phyloP scores from a whole-genome alignment of 1,140 invertebrate genomes.

The Lordiphosa collinella region DNA sequence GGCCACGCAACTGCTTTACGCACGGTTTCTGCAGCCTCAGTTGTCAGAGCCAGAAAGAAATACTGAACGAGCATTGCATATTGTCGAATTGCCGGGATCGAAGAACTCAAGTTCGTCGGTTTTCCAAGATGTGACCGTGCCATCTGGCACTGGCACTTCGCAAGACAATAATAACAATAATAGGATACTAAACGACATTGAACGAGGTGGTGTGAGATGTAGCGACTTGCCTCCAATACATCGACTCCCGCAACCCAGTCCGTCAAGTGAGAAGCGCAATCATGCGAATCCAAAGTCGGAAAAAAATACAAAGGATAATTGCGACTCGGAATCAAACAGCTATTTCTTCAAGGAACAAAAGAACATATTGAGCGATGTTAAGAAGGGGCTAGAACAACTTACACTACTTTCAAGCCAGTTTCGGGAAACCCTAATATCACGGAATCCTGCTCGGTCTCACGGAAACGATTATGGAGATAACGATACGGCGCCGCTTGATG shows the following conservation, averaged over 20 bases:
- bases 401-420: constrained; percentile 41
- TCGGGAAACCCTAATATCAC: constrained; percentile 19
- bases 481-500: constrained; percentile 26
- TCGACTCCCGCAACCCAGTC: neutral
- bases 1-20: constrained; percentile 51
- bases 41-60: constrained; percentile 9
- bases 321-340: constrained; percentile 16
- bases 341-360: constrained; percentile 53
- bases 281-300: neutral
- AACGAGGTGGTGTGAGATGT: constrained; percentile 10
- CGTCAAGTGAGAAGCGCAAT: too few relatives aligned
- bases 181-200: constrained; percentile 13
- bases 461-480: neutral
- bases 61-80: constrained; percentile 9
- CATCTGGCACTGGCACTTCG: neutral
- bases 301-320: neutral
- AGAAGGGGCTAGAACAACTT: constrained; percentile 44
- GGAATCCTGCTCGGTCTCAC: neutral
- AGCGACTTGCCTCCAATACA: constrained; percentile 1
- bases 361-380: constrained; percentile 39
- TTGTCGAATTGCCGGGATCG: constrained; percentile 24
- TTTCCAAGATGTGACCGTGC: constrained; percentile 11
- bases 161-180: constrained; percentile 62
- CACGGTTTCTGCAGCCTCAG: constrained; percentile 45
- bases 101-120: constrained; percentile 16